A percentile compares a stretch with the other conserved stretches of the same genome.
Evolutionary conservation across 1,140 invertebrate species (phyloP).

Genomic region (Bombus superbus): DNA sequence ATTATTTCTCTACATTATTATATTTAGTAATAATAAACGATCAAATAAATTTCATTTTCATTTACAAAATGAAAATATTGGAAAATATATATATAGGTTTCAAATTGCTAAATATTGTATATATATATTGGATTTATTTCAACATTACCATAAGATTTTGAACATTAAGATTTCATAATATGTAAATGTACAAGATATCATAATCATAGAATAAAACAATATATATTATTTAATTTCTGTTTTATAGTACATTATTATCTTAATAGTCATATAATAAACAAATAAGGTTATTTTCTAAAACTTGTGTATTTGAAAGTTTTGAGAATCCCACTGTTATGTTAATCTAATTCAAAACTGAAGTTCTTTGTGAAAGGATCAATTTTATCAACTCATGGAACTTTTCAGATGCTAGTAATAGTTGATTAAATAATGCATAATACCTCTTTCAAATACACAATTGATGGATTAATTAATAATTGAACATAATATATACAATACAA

Average conservation of each 20-base stretch:
- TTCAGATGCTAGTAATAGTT: slow-evolving; percentile 9
- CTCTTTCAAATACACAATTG: slow-evolving; percentile 61
- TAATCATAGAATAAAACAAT: slow-evolving; percentile 75
- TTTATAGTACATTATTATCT: slow-evolving; percentile 63
- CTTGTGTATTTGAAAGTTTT: slow-evolving; percentile 71
- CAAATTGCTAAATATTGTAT: slow-evolving; percentile 14
- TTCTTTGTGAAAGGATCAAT: slow-evolving; percentile 12
- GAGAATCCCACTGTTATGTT: slow-evolving; percentile 53
- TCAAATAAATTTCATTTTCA: not conserved
- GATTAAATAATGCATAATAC: slow-evolving; percentile 52
- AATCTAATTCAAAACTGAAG: slow-evolving; percentile 32
- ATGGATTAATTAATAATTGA: slow-evolving; percentile 23
- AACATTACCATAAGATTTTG: slow-evolving; percentile 72
- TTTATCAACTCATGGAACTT: slow-evolving; percentile 9
- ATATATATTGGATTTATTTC: slow-evolving; percentile 69
- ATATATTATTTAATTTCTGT: slow-evolving; percentile 65
- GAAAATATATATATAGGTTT: not conserved
- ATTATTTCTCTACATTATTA: not conserved
- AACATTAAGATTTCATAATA: slow-evolving; percentile 77
- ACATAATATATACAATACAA: slow-evolving; percentile 44
- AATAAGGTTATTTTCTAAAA: slow-evolving; percentile 66
- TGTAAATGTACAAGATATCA: slow-evolving; percentile 78
- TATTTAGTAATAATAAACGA: not conserved
- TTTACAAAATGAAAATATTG: not conserved
- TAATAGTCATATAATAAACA: slow-evolving; percentile 69